Evolutionary conservation across 2,888 invertebrate genomes (phyloP).

Genomic region (Oligia latruncula): DNA sequence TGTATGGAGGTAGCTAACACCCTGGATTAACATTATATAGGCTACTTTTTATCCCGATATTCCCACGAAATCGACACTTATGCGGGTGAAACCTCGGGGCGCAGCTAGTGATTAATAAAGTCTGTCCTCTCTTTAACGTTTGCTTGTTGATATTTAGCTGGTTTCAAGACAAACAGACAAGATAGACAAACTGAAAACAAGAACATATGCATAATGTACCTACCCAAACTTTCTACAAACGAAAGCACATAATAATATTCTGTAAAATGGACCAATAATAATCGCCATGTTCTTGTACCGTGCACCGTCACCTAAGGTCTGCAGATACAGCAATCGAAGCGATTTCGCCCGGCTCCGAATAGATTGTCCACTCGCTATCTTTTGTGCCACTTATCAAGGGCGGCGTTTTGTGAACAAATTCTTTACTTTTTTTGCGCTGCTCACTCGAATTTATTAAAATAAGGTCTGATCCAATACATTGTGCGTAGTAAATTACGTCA

Average conservation of each 20-base stretch:
- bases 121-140: too few relatives aligned
- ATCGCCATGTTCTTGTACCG: slow-evolving; percentile 11
- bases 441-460: slow-evolving; percentile 72
- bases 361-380: slow-evolving; percentile 74
- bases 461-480: slow-evolving; percentile 69
- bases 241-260: neutral
- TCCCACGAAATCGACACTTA: too few relatives aligned
- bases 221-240: neutral
- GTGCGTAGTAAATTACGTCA: slow-evolving; percentile 62
- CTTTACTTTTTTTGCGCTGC: slow-evolving; percentile 69
- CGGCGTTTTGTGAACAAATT: slow-evolving; percentile 71
- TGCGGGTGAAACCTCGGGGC: too few relatives aligned
- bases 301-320: slow-evolving; percentile 59
- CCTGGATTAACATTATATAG: too few relatives aligned
- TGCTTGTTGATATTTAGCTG: too few relatives aligned
- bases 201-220: too few relatives aligned
- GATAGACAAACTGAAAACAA: too few relatives aligned
- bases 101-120: too few relatives aligned
- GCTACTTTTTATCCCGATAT: too few relatives aligned
- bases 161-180: too few relatives aligned
- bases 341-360: slow-evolving; percentile 70
- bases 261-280: neutral
- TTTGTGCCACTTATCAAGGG: slow-evolving; percentile 72
- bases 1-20: too few relatives aligned
- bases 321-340: slow-evolving; percentile 73